Evolutionary conservation across 2,888 invertebrate species (phyloP), one percentile per base, ranked within the genome.

Genomic region (Caenorhabditis panamensis): DNA sequence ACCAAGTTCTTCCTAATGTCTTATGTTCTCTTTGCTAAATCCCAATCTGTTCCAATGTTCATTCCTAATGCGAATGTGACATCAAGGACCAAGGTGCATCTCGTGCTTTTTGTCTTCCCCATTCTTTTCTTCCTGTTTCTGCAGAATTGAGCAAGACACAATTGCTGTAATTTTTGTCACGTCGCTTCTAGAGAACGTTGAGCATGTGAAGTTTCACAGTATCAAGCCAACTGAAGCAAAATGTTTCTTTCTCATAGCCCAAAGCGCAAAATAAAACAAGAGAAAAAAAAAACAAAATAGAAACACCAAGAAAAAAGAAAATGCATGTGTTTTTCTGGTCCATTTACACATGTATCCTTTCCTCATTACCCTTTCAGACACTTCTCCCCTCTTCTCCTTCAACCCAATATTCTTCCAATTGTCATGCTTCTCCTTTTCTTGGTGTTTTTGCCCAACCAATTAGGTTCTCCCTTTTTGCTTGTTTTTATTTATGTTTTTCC

Each of bases 301-400:
- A 6, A 31, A n/a, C n/a, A n/a, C n/a, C n/a, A n/a, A n/a, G n/a
- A 31, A 31, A 49, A 49, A 49, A 49, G 49, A 18, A 49, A 18
- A 49, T 49, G 49, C 20, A 20, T 49, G n/a, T 49, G 49, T 49
- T 49, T 53, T 24, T 24, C 13, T 53, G 26, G 26, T 53, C 26
- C 26, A 53, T 53, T 26, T 18, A 51, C 22, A 53, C 53, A 53
- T 53, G 11, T 24, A 24, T 13, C 22, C 51, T 26, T 24, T 53
- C 11, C 24, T 53, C 5, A 16, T 22, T 18, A 31, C 31, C 31
- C 31, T 31, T 31, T 31, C 31, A 31, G 31, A 31, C 31, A 31
- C 31, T 31, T 31, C 5, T 9, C 31, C 51, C 22, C 53, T 22
- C 53, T 24, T 53, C 9, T 24, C 53, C 13, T 24, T 6, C 16